These are phyloP conservation scores for Ochlodes sylvanus DNA, from an alignment of 2,888 invertebrate genomes.

Conservation along the genomic window DNA sequence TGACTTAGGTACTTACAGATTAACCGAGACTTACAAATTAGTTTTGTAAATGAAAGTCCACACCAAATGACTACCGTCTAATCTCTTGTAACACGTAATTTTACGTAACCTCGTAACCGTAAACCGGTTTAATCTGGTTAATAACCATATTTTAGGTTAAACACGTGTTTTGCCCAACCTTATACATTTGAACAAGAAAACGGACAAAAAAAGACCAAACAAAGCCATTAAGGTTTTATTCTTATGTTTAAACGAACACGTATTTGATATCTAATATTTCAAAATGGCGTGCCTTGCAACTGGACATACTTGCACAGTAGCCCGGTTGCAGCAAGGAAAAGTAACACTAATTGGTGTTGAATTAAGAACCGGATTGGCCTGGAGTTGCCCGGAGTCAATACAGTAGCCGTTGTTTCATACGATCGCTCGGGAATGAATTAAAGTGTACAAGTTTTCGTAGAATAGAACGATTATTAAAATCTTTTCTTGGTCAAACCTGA, in stretches of 20 bases:
- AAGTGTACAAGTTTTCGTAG: conserved; percentile 13
- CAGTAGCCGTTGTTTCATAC: conserved; percentile 34
- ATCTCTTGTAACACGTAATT: conserved; percentile 1
- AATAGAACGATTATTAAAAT: not conserved
- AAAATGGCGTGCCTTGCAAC: conserved; percentile 34
- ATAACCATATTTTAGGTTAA: conserved; percentile 26
- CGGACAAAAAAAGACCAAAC: conserved; percentile 1
- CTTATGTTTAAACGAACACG: conserved; percentile 30
- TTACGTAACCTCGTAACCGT: conserved; percentile 3
- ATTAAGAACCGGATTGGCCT: conserved; percentile 4
- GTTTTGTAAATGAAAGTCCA: not conserved
- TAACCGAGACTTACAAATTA: not conserved
- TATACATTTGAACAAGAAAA: not conserved
- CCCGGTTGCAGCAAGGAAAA: not conserved
- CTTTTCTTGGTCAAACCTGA: not conserved
- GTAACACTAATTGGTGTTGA: not conserved
- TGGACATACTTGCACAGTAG: conserved; percentile 24
- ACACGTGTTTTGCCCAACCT: conserved; percentile 15
- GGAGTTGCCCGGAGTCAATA: conserved; percentile 7
- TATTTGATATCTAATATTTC: conserved; percentile 39
- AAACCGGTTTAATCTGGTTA: conserved; percentile 21
- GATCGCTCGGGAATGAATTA: conserved; percentile 30
- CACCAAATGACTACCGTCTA: not conserved
- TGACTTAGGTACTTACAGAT: conserved; percentile 1
- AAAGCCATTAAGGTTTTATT: conserved; percentile 9